These are phyloP conservation scores for Zaprionus vittiger DNA, from an alignment of 1,140 invertebrate species.

Conservation along the genomic window DNA sequence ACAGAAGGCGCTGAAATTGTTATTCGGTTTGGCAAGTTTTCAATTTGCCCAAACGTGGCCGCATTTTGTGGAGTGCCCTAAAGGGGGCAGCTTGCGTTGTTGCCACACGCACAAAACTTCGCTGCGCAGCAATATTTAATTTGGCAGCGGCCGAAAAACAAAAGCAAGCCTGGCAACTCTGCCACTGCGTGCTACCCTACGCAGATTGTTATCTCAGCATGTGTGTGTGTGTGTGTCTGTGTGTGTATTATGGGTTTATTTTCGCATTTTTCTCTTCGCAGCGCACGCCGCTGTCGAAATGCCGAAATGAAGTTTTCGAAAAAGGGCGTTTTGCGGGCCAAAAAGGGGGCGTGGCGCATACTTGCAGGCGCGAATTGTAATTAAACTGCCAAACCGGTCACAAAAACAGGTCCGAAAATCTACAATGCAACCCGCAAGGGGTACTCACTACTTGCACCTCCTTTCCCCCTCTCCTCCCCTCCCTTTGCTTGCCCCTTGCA, in stretches of 20 bases:
- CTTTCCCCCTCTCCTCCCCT: background rate
- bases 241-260: slow-evolving; percentile 9
- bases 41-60: slow-evolving; percentile 51
- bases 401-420: slow-evolving; percentile 37
- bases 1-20: slow-evolving; percentile 1
- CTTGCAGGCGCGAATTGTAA: slow-evolving; percentile 80
- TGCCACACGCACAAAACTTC: slow-evolving; percentile 21
- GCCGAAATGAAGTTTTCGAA: slow-evolving; percentile 49
- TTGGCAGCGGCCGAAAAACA: slow-evolving; percentile 25
- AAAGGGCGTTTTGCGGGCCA: slow-evolving; percentile 1
- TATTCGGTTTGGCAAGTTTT: slow-evolving; percentile 55
- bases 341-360: slow-evolving; percentile 53
- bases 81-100: background rate
- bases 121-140: slow-evolving; percentile 54
- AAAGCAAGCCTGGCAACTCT: slow-evolving; percentile 54
- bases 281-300: background rate
- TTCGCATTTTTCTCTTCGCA: slow-evolving; percentile 7
- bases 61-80: slow-evolving; percentile 27
- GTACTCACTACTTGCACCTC: too few relatives aligned
- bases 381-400: slow-evolving; percentile 69
- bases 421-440: background rate
- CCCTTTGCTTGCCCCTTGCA: background rate
- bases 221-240: background rate
- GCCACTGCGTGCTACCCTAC: background rate
- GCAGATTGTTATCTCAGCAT: slow-evolving; percentile 20